Conservation (phyloP, 2,797 vertebrate species). For the Orientallactaga sibirica region DNA sequence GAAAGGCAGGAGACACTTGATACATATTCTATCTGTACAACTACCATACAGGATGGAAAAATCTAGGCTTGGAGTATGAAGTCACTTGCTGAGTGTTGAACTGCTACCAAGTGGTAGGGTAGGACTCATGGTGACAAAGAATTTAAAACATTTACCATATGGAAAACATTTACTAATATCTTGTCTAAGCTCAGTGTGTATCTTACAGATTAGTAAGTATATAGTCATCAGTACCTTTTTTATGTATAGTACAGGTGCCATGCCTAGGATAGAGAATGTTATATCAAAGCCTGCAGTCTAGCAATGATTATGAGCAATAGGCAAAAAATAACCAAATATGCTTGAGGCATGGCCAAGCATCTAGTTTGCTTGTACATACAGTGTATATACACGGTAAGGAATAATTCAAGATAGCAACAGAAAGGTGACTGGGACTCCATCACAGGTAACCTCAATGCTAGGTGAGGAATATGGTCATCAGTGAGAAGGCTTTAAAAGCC, state of each 20-base stretch:
- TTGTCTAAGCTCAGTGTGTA: neutral
- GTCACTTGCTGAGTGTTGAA: neutral
- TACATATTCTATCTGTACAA: neutral
- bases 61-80: neutral
- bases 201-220: neutral
- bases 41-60: neutral
- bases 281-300: neutral
- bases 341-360: neutral
- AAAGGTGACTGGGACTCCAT: neutral
- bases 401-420: neutral
- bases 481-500: constrained; percentile 9
- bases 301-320: neutral
- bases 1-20: neutral
- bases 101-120: neutral
- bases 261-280: neutral
- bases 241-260: neutral
- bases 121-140: neutral
- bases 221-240: neutral
- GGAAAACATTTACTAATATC: constrained; percentile 46
- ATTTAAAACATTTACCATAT: neutral
- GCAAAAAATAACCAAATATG: neutral
- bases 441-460: neutral
- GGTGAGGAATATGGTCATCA: constrained; percentile 13
- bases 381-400: neutral
- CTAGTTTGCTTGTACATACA: neutral